Conservation (phyloP, 2,797 vertebrate species). For the Parambassis ranga region DNA sequence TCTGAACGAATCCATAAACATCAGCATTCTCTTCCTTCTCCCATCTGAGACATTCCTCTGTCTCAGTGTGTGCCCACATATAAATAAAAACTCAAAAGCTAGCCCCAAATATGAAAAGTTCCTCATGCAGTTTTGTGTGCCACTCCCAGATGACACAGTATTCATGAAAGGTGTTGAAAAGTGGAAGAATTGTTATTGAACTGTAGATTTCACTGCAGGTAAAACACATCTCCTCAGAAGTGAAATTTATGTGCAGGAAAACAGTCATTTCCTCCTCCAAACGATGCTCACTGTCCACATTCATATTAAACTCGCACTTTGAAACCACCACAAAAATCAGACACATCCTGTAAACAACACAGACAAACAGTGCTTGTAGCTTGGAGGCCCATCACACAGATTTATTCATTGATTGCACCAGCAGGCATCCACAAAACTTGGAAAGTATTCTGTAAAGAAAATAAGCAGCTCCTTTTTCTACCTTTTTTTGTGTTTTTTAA, state of each 20-base stretch:
- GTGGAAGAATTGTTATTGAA: neutral
- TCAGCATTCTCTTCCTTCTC: neutral
- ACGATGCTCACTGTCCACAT: too few species aligned
- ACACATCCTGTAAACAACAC: too few species aligned
- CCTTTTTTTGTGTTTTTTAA: neutral
- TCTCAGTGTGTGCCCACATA: slow-evolving; percentile 10
- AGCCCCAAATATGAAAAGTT: slow-evolving; percentile 16
- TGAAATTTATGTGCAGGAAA: too few species aligned
- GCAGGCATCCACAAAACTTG: neutral
- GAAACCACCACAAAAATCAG: too few species aligned
- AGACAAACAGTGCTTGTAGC: too few species aligned
- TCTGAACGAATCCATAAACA: slow-evolving; percentile 43
- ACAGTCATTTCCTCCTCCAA: too few species aligned
- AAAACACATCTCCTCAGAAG: too few species aligned
- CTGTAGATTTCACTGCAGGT: neutral
- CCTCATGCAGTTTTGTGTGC: neutral
- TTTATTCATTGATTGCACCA: too few species aligned
- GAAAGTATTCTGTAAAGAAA: neutral
- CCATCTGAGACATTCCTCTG: neutral
- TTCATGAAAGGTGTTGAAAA: slow-evolving; percentile 7
- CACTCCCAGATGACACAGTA: neutral
- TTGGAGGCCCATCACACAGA: too few species aligned
- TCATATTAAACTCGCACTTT: too few species aligned
- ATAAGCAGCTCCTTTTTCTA: neutral
- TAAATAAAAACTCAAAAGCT: neutral